Evolutionary conservation across 2,797 vertebrate genomes (phyloP), one percentile per base, ranked within the genome.

Genomic region (Coendou prehensilis): DNA sequence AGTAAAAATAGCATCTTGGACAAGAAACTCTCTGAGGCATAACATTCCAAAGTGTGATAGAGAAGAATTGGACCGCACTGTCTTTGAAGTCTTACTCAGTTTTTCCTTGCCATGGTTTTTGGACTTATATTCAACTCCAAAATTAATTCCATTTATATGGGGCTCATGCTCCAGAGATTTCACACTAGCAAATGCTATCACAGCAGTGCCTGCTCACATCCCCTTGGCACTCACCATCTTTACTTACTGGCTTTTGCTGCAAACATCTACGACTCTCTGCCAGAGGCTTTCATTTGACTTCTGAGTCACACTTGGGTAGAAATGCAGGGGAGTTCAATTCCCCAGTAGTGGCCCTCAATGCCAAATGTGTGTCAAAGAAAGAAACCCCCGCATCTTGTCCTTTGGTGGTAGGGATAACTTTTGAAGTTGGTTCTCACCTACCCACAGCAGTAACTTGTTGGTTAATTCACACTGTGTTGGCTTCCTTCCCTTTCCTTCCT

Each of bases 1-100:
- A 76, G 28, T 33, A 92, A 93, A 95, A 96, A 97, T 82, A 17
- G 57, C 88, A 26, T 84, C 91, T 89, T 93, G 15, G 91, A 89
- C 6, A 85, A 92, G 93, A 95, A 97, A 2, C 59, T 94, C 78
- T 94, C 54, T 37, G 54, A 67, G 13, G 26, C 50, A 87, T 94
- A 69, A 64, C 10, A 47, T 75, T 50, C 41, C 87, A 54, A 57
- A 73, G 11, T 97, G 56, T 95, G 80, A 96, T 93, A 76, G 67
- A 41, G 89, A 41, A 56, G 30, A 79, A 59, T 52, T 79, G 47
- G 56, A 78, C 20, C 80, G 33, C 64, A 80, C 73, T 94, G 71
- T 81, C 75, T 91, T 76, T 71, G 41, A 81, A 54, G 76, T 93
- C 56, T 83, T 83, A 86, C 67, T 87, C 76, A 59, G 0, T 84